Evolutionary conservation across 2,113 vertebrate genomes (phyloP).

Genomic region (Boleophthalmus pectinirostris): DNA sequence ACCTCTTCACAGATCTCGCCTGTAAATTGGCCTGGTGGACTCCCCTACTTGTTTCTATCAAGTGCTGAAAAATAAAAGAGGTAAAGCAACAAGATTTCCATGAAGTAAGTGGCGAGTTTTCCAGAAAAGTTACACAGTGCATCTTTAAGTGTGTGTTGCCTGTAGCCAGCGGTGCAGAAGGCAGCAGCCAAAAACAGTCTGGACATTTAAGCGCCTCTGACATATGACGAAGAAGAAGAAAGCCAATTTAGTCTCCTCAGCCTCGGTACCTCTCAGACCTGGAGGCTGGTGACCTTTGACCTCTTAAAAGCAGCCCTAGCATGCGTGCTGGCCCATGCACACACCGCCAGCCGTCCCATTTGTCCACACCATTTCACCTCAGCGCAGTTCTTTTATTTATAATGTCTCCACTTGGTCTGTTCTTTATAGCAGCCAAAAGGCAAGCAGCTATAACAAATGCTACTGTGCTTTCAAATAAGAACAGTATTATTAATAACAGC

Average conservation of each 20-base stretch:
- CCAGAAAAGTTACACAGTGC: too few relatives aligned
- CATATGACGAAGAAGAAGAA: not conserved
- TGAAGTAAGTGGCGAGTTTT: too few relatives aligned
- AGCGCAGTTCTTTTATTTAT: conserved; percentile 26
- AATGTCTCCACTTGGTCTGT: conserved; percentile 32
- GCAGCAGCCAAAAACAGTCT: not conserved
- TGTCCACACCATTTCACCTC: conserved; percentile 25
- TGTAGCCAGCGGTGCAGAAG: conserved; percentile 17
- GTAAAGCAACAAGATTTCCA: too few relatives aligned
- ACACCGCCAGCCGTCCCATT: not conserved
- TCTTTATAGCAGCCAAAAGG: conserved; percentile 28
- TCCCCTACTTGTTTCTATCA: too few relatives aligned
- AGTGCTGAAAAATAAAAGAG: too few relatives aligned
- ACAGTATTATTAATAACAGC: not conserved
- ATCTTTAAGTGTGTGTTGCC: not conserved
- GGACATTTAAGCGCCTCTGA: not conserved
- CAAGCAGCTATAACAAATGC: conserved; percentile 6
- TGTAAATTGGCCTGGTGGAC: too few relatives aligned
- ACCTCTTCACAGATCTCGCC: too few relatives aligned
- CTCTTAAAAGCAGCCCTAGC: conserved; percentile 4
- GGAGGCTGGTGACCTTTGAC: not conserved
- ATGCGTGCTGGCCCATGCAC: not conserved
- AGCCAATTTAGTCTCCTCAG: not conserved
- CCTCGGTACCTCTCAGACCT: not conserved
- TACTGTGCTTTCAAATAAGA: too few relatives aligned